phyloP scores from a whole-genome alignment of 2,888 invertebrate genomes.

The Cheilosia grossa region DNA sequence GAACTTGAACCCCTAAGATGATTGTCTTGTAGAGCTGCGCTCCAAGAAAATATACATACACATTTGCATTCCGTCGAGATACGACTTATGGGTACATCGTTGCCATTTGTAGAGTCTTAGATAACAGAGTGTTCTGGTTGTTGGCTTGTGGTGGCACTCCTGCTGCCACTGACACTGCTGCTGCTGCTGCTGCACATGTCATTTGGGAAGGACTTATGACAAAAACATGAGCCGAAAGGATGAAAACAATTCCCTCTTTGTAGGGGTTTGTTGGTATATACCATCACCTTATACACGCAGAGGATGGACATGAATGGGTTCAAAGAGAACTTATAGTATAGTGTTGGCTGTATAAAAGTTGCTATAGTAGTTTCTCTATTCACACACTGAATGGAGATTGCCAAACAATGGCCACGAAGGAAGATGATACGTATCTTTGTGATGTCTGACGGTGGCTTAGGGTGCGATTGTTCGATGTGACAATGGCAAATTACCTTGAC shows the following conservation, averaged over 20 bases:
- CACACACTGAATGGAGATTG: slow-evolving; percentile 44
- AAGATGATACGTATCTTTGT: slow-evolving; percentile 33
- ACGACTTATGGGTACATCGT: slow-evolving; percentile 17
- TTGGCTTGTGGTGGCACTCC: slow-evolving; percentile 27
- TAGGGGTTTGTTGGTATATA: not conserved
- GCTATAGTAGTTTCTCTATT: not conserved
- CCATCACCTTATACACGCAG: slow-evolving; percentile 1
- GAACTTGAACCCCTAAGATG: slow-evolving; percentile 68
- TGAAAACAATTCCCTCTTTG: slow-evolving; percentile 48
- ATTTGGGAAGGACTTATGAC: slow-evolving; percentile 65
- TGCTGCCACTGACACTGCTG: slow-evolving; percentile 33
- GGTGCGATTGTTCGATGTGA: slow-evolving; percentile 50
- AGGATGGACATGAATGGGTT: slow-evolving; percentile 17
- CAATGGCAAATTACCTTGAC: slow-evolving; percentile 66
- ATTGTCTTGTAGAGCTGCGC: slow-evolving; percentile 20
- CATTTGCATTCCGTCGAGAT: not conserved
- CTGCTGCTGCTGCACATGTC: slow-evolving; percentile 39
- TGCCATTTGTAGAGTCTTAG: slow-evolving; percentile 58
- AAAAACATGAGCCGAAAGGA: slow-evolving; percentile 64
- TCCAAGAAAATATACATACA: slow-evolving; percentile 28
- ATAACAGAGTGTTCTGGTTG: slow-evolving; percentile 42
- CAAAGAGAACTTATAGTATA: not conserved
- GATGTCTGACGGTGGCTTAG: slow-evolving; percentile 30
- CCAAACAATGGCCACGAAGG: slow-evolving; percentile 41
- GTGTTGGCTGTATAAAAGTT: not conserved